phyloP scores from a whole-genome alignment of 2,888 invertebrate genomes.

The Metopia argyrocephala region DNA sequence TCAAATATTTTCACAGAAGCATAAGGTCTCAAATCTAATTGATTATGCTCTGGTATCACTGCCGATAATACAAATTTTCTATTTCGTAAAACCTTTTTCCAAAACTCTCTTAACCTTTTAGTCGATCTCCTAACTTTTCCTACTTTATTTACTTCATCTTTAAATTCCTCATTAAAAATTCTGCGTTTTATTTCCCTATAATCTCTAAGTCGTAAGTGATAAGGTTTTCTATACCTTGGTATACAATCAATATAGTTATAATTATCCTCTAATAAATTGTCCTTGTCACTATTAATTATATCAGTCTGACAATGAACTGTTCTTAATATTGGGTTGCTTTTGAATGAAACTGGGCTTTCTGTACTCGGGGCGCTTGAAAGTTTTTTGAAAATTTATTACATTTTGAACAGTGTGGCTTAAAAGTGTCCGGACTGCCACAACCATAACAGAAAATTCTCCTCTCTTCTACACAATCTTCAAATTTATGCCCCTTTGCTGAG shows the following conservation, averaged over 20 bases:
- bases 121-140: neutral
- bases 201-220: slow-evolving; percentile 7
- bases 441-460: too few species aligned
- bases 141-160: neutral
- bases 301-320: neutral
- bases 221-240: slow-evolving; percentile 5
- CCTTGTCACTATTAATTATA: neutral
- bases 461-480: slow-evolving; percentile 2
- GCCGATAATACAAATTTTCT: neutral
- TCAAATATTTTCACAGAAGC: slow-evolving; percentile 17
- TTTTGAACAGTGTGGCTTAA: slow-evolving; percentile 16
- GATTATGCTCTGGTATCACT: neutral
- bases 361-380: neutral
- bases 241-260: neutral
- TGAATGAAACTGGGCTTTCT: neutral
- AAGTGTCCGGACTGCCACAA: slow-evolving; percentile 4
- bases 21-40: slow-evolving; percentile 12
- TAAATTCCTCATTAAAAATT: neutral
- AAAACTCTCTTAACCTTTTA: slow-evolving; percentile 6
- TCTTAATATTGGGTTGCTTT: neutral
- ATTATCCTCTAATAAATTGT: neutral
- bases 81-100: too few species aligned
- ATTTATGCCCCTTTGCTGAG: neutral
- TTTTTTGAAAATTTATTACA: slow-evolving; percentile 23
- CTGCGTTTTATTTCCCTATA: neutral